Conservation (phyloP, 2,797 vertebrate genomes). For the Capromys pilorides region DNA sequence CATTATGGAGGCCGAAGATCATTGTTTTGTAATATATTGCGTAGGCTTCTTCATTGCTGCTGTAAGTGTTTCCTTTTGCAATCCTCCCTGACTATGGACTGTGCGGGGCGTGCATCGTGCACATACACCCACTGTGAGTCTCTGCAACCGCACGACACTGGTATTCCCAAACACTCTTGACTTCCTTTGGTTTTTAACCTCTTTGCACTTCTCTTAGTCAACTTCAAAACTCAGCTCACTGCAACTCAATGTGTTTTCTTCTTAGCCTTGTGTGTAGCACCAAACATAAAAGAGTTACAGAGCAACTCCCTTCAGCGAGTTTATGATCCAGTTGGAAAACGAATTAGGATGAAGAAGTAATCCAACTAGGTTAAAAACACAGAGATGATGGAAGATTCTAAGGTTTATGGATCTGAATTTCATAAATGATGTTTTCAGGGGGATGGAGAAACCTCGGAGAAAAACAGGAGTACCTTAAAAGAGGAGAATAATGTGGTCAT, state of each 20-base stretch:
- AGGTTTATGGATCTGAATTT: background rate
- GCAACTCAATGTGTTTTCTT: background rate
- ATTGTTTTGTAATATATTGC: background rate
- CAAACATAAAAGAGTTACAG: background rate
- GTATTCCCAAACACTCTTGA: background rate
- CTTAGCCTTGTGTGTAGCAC: background rate
- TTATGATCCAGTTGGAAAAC: background rate
- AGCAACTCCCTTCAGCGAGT: background rate
- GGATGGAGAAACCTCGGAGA: background rate
- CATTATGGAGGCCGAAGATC: background rate
- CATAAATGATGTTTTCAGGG: background rate
- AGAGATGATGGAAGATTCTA: background rate
- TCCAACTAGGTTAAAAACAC: too few species aligned
- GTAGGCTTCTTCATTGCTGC: background rate
- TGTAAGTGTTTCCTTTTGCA: too few species aligned
- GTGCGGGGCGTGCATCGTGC: accelerated
- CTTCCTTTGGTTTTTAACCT: background rate
- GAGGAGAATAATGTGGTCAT: background rate
- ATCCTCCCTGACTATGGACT: background rate
- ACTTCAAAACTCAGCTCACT: background rate
- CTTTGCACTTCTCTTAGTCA: background rate
- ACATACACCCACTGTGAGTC: accelerated
- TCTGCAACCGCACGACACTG: too few species aligned
- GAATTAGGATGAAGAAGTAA: background rate
- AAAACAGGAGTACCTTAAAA: background rate